These are phyloP conservation scores for Sicus ferrugineus DNA, from an alignment of 2,888 invertebrate genomes.

Conservation along the genomic window DNA sequence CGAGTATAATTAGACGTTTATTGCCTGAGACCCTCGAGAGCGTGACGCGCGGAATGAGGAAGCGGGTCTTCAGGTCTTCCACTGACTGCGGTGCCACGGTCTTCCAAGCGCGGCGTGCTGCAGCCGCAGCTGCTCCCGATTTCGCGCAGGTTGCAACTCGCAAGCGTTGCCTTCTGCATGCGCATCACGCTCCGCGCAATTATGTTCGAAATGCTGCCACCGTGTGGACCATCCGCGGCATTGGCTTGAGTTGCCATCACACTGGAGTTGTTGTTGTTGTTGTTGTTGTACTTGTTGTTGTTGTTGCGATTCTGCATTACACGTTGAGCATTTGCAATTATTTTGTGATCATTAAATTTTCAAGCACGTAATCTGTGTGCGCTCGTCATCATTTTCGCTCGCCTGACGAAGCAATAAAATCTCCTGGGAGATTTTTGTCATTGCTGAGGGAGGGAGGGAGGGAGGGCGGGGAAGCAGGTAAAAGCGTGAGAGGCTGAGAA, in stretches of 20 bases:
- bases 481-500: not conserved
- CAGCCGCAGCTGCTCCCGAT: not conserved
- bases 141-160: not conserved
- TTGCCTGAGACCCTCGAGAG: not conserved
- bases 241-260: not conserved
- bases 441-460: conserved; percentile 31
- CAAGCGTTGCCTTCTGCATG: not conserved
- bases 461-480: conserved; percentile 21
- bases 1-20: conserved; percentile 8
- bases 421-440: conserved; percentile 55
- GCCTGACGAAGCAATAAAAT: conserved; percentile 49
- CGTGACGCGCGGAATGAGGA: not conserved
- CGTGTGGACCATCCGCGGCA: conserved; percentile 30
- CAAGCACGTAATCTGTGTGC: conserved; percentile 49
- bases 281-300: conserved; percentile 28
- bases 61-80: not conserved
- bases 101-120: not conserved
- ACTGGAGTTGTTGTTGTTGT: conserved; percentile 14
- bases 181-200: conserved; percentile 56
- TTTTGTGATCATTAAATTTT: conserved; percentile 60
- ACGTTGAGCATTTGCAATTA: conserved; percentile 57
- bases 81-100: not conserved
- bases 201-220: conserved; percentile 47
- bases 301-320: conserved; percentile 35
- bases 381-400: conserved; percentile 34